Conservation (phyloP, 2,797 vertebrate genomes). For the Mareca penelope region DNA sequence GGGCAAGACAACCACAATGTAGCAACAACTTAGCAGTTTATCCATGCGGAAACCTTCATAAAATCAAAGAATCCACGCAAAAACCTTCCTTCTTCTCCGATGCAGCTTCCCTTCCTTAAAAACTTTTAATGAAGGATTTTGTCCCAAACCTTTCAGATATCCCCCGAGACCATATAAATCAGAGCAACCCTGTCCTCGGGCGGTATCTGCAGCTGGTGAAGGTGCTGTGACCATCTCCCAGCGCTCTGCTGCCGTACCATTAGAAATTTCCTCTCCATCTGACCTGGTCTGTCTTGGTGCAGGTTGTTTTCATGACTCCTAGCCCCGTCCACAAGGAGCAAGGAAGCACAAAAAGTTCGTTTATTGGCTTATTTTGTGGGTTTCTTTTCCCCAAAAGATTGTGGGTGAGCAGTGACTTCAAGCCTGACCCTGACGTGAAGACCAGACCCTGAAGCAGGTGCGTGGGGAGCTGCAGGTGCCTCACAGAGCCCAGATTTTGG, state of each 20-base stretch:
- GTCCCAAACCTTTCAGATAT: background rate
- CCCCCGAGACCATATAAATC: background rate
- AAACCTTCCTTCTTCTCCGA: background rate
- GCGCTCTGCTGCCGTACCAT: background rate
- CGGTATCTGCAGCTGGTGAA: background rate
- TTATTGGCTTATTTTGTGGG: background rate
- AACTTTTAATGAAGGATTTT: background rate
- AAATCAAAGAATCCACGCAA: background rate
- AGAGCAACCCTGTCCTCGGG: background rate
- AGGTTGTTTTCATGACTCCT: background rate
- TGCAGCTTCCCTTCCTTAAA: background rate
- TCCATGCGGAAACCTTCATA: background rate
- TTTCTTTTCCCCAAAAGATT: background rate
- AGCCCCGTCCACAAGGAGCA: background rate
- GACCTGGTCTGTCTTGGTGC: background rate
- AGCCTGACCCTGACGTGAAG: background rate
- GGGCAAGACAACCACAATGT: background rate
- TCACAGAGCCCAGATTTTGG: background rate
- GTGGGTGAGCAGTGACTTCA: background rate
- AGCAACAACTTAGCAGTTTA: background rate
- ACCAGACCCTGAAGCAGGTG: background rate
- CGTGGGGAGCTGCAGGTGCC: background rate
- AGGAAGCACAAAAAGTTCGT: background rate
- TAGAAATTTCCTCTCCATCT: background rate
- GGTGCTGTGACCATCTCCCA: background rate